Evolutionary conservation across 2,888 invertebrate genomes (phyloP).

Genomic region (Empis stercorea): DNA sequence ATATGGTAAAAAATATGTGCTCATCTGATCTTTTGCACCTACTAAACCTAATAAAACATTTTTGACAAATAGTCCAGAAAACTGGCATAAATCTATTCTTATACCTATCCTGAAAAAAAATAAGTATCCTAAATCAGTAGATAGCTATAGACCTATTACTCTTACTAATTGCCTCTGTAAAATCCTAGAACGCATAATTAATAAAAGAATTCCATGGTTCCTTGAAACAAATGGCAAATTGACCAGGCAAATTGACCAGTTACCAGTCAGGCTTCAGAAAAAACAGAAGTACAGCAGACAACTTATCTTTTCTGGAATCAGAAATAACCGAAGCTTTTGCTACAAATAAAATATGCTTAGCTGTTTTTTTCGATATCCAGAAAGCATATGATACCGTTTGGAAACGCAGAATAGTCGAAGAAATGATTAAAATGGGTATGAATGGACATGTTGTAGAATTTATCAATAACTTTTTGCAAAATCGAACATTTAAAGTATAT

Average conservation of each 20-base stretch:
- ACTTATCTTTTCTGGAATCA: too few species aligned
- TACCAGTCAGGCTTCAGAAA: too few species aligned
- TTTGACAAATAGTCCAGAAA: neutral
- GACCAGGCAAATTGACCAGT: too few species aligned
- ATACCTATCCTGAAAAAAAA: neutral
- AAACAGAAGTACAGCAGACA: too few species aligned
- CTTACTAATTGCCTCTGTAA: conserved; percentile 3
- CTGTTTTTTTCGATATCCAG: conserved; percentile 1
- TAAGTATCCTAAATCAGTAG: neutral
- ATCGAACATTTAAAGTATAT: neutral
- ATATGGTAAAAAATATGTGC: neutral
- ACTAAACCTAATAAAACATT: neutral
- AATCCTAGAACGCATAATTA: conserved; percentile 1
- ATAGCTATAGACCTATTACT: conserved; percentile 2
- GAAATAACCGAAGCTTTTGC: too few species aligned
- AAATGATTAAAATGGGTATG: neutral
- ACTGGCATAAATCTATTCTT: neutral
- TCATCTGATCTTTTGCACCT: neutral
- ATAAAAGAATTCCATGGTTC: conserved; percentile 1
- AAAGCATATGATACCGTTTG: conserved; percentile 1
- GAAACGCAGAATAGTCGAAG: neutral
- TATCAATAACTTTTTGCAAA: neutral
- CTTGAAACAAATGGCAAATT: neutral
- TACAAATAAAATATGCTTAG: too few species aligned
- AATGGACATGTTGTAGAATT: neutral